Conservation (phyloP, 2,888 invertebrate genomes). For the Choreutis nemorana region DNA sequence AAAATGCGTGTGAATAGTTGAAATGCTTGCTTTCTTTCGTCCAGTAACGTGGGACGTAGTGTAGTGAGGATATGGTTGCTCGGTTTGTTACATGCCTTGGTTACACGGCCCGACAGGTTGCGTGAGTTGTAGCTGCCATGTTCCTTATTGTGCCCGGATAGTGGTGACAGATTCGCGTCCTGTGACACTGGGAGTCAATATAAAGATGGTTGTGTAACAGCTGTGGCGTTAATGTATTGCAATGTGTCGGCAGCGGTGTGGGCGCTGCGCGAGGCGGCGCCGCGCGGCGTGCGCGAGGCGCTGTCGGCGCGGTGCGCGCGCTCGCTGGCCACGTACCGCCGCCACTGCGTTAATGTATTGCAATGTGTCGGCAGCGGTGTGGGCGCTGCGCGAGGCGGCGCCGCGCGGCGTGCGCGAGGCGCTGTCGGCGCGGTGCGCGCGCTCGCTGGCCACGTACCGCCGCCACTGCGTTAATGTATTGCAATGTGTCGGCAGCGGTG, state of each 20-base stretch:
- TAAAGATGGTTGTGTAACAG: too few species aligned
- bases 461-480: constrained; percentile 62
- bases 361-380: constrained; percentile 94
- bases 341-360: constrained; percentile 84
- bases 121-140: too few species aligned
- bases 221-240: too few species aligned
- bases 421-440: constrained; percentile 83
- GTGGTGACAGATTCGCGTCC: too few species aligned
- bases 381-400: constrained; percentile 88
- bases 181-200: too few species aligned
- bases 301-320: constrained; percentile 85
- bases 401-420: constrained; percentile 89
- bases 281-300: constrained; percentile 87
- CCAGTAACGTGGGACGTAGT: too few species aligned
- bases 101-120: too few species aligned
- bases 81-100: too few species aligned
- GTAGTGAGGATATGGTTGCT: too few species aligned
- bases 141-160: too few species aligned
- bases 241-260: constrained; percentile 84
- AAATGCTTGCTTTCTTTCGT: too few species aligned
- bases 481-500: constrained; percentile 84
- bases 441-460: constrained; percentile 91
- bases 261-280: constrained; percentile 76
- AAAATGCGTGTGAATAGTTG: too few species aligned
- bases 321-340: constrained; percentile 91